Conservation (phyloP, 2,113 vertebrate species). For the Galeopterus variegatus region DNA sequence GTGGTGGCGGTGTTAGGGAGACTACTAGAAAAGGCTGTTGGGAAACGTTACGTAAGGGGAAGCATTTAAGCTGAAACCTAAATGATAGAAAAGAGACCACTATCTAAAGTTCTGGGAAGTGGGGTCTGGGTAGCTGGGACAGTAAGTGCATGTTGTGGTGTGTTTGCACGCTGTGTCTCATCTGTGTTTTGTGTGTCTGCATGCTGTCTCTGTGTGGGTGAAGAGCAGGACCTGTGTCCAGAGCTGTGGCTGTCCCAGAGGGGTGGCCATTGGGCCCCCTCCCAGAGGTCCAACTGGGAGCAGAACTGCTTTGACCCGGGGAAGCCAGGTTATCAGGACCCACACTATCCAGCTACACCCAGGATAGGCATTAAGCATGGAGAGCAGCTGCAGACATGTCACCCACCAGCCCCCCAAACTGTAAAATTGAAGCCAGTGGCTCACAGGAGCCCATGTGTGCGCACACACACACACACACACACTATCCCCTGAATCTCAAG, state of each 20-base stretch:
- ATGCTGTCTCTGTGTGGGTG: not conserved
- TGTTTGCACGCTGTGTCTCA: not conserved
- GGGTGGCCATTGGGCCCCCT: too few relatives aligned
- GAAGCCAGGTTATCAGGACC: too few relatives aligned
- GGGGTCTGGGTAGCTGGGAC: not conserved
- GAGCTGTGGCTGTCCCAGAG: not conserved
- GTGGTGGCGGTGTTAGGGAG: too few relatives aligned
- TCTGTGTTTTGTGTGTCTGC: not conserved
- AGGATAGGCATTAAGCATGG: not conserved
- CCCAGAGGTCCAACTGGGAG: not conserved
- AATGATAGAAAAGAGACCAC: not conserved
- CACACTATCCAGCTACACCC: rapidly evolving
- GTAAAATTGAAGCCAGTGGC: not conserved
- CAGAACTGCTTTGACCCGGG: not conserved
- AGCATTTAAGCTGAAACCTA: not conserved
- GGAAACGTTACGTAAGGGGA: not conserved
- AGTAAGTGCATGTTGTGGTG: not conserved
- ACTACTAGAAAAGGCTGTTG: not conserved
- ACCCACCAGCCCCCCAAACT: too few relatives aligned
- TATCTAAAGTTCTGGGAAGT: not conserved
- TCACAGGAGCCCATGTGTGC: not conserved
- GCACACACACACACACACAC: not conserved
- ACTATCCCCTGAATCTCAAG: too few relatives aligned
- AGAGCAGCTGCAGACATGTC: too few relatives aligned
- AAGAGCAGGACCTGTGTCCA: not conserved